phyloP scores from a whole-genome alignment of 2,113 vertebrate species.

The Podarcis raffonei region DNA sequence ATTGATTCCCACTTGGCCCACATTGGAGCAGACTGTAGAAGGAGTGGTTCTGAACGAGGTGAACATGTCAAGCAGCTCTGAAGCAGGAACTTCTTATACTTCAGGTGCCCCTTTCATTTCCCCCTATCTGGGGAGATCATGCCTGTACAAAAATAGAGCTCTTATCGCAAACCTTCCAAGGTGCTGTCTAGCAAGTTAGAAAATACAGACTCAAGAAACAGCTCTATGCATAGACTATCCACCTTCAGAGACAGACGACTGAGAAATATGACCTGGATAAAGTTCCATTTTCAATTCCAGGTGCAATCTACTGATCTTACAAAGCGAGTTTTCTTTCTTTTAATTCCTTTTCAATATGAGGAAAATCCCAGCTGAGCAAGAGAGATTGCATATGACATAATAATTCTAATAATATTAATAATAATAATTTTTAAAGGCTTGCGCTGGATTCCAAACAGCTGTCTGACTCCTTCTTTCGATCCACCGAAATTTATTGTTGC shows the following conservation, averaged over 20 bases:
- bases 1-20: no score
- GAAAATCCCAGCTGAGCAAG: slow-evolving; percentile 39
- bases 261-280: slow-evolving; percentile 14
- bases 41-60: no score
- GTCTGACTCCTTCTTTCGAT: slow-evolving; percentile 55
- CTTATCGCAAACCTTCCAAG: background rate
- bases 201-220: slow-evolving; percentile 22
- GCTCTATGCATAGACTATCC: background rate
- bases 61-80: no score
- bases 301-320: slow-evolving; percentile 33
- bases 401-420: background rate
- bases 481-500: slow-evolving; percentile 62
- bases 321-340: background rate
- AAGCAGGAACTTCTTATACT: background rate
- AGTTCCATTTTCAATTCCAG: slow-evolving; percentile 38
- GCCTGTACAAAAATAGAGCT: background rate
- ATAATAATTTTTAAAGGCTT: background rate
- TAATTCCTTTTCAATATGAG: slow-evolving; percentile 36
- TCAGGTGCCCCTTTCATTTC: background rate
- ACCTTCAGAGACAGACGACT: slow-evolving; percentile 24
- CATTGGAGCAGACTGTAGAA: no score
- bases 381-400: slow-evolving; percentile 36
- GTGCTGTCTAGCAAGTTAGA: background rate
- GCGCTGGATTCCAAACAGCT: slow-evolving; percentile 54
- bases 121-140: background rate